Percentiles rank a stretch among this genome's conserved stretches.
These are phyloP conservation scores for Agrochola circellaris DNA, from an alignment of 2,888 invertebrate species.

Conservation along the genomic window DNA sequence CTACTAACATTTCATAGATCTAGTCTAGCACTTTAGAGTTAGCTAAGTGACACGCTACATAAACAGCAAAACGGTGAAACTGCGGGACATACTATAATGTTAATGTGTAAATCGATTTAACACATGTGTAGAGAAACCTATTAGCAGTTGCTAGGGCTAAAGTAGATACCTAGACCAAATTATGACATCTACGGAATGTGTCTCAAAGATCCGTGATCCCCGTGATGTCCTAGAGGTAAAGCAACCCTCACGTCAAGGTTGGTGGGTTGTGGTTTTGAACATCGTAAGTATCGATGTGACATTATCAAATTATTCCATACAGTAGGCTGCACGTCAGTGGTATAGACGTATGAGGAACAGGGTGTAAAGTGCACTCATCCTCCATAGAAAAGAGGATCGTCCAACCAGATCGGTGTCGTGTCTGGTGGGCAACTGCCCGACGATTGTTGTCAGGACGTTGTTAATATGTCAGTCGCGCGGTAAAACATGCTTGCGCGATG, in stretches of 20 bases:
- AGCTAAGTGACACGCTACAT: conserved; percentile 6
- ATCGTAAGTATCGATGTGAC: background rate
- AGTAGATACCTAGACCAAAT: background rate
- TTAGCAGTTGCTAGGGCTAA: background rate
- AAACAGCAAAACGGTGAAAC: conserved; percentile 11
- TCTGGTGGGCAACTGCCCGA: too few species aligned
- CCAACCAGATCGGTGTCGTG: too few species aligned
- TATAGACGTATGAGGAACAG: too few species aligned
- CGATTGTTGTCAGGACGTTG: too few species aligned
- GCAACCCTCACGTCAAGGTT: background rate
- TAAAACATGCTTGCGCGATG: too few species aligned
- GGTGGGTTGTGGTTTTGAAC: background rate
- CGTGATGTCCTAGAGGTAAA: background rate
- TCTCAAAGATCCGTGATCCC: background rate
- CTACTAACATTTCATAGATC: conserved; percentile 28
- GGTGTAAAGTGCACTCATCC: too few species aligned
- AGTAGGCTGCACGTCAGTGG: too few species aligned
- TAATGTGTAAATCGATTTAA: background rate
- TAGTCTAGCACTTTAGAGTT: conserved; percentile 16
- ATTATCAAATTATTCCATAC: background rate
- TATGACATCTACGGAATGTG: background rate
- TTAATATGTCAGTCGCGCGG: too few species aligned
- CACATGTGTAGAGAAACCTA: background rate
- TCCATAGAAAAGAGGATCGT: too few species aligned
- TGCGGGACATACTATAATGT: background rate